phyloP scores from a whole-genome alignment of 2,113 vertebrate species.

The Glaucidium brasilianum region DNA sequence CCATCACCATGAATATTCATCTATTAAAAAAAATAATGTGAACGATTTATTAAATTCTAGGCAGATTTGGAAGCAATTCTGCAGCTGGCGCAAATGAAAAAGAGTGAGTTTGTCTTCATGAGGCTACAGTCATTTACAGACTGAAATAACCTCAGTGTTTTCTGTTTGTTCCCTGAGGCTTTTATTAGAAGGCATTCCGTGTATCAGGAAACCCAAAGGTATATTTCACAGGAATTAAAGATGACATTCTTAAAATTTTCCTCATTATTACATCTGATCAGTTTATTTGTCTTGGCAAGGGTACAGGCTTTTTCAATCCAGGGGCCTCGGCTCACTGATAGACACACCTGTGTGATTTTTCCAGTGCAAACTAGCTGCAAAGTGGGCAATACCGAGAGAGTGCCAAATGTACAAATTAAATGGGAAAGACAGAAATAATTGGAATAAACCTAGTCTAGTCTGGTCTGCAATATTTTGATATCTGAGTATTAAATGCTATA shows the following conservation, averaged over 20 bases:
- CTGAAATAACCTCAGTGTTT: neutral
- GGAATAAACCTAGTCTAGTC: neutral
- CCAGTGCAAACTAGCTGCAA: neutral
- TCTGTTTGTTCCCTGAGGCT: neutral
- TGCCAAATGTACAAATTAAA: neutral
- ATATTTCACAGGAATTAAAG: neutral
- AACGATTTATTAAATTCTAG: neutral
- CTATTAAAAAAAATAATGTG: neutral
- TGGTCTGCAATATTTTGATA: neutral
- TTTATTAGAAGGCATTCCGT: neutral
- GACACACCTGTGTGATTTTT: neutral
- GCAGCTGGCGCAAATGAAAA: neutral
- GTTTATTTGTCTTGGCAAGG: neutral
- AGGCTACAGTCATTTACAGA: neutral
- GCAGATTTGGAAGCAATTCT: neutral
- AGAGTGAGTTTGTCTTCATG: neutral
- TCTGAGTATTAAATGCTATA: neutral
- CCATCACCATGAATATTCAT: slow-evolving; percentile 22
- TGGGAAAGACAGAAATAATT: neutral
- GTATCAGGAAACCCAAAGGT: neutral
- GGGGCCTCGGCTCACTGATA: neutral
- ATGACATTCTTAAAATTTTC: neutral
- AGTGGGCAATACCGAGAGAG: neutral
- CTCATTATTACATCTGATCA: neutral
- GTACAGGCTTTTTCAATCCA: neutral